Evolutionary conservation across 2,888 invertebrate species (phyloP).

Genomic region (Drosophila siamana): DNA sequence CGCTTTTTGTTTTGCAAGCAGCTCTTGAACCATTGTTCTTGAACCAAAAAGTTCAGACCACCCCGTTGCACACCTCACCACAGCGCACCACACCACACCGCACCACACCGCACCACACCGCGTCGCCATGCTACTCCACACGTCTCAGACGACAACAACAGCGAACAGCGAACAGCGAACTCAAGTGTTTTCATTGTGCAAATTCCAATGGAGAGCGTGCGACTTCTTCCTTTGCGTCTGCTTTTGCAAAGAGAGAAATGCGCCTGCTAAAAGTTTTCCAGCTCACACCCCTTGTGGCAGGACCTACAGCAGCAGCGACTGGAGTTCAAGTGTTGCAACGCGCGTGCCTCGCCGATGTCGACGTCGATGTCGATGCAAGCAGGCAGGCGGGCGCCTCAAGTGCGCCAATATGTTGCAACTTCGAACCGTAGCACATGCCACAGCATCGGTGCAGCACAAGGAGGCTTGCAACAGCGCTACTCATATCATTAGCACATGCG

Average conservation of each 20-base stretch:
- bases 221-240: constrained; percentile 68
- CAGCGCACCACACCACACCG: not conserved
- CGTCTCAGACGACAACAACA: constrained; percentile 45
- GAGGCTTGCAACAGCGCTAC: constrained; percentile 16
- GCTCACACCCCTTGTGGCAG: constrained; percentile 20
- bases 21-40: constrained; percentile 79
- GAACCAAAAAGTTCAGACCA: constrained; percentile 70
- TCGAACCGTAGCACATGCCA: constrained; percentile 72
- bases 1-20: constrained; percentile 81
- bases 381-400: constrained; percentile 62
- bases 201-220: constrained; percentile 79
- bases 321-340: constrained; percentile 72
- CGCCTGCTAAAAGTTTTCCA: constrained; percentile 57
- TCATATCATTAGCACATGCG: constrained; percentile 36
- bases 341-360: constrained; percentile 65
- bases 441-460: constrained; percentile 31
- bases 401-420: constrained; percentile 75
- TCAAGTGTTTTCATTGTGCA: constrained; percentile 76
- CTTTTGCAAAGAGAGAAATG: constrained; percentile 21
- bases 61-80: constrained; percentile 23
- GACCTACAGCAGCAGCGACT: constrained; percentile 49
- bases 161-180: constrained; percentile 44
- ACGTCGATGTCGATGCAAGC: not conserved
- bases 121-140: constrained; percentile 53
- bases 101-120: not conserved